Evolutionary conservation across 2,113 vertebrate genomes (phyloP).

Genomic region (Zosterops borbonicus): DNA sequence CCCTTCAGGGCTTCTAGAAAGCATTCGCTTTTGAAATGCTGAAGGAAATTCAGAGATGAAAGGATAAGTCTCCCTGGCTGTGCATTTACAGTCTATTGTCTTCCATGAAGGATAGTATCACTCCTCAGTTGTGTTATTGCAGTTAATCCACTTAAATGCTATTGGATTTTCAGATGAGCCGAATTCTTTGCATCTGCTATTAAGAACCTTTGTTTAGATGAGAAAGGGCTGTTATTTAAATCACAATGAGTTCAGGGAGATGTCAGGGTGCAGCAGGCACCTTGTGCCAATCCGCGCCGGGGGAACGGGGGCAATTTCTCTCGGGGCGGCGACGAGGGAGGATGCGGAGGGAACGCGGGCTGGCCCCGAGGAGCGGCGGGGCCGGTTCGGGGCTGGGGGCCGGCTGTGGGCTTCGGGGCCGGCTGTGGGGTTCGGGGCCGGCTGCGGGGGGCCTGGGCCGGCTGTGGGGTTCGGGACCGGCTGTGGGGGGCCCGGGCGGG

Average conservation of each 20-base stretch:
- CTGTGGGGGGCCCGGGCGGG: too few relatives aligned
- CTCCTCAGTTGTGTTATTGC: slow-evolving; percentile 66
- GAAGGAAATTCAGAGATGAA: slow-evolving; percentile 69
- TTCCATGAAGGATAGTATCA: slow-evolving; percentile 64
- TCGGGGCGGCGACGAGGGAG: background rate
- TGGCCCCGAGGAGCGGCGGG: background rate
- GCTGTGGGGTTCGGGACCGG: too few relatives aligned
- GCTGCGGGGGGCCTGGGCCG: background rate
- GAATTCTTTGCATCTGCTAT: slow-evolving; percentile 68
- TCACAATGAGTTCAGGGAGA: slow-evolving; percentile 61
- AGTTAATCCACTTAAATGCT: slow-evolving; percentile 75
- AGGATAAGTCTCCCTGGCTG: slow-evolving; percentile 62
- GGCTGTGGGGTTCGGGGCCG: background rate
- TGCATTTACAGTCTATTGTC: slow-evolving; percentile 73
- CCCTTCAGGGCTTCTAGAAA: slow-evolving; percentile 66
- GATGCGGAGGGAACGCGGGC: background rate
- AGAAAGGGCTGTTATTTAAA: slow-evolving; percentile 64
- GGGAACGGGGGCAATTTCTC: background rate
- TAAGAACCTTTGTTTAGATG: slow-evolving; percentile 57
- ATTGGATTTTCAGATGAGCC: slow-evolving; percentile 68
- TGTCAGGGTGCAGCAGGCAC: slow-evolving; percentile 55
- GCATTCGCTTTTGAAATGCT: slow-evolving; percentile 70
- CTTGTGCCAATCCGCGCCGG: slow-evolving; percentile 34
- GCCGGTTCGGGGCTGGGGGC: background rate
- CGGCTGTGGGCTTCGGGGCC: background rate